Conservation (phyloP, 2,888 invertebrate genomes). For the Hypomecis punctinalis region DNA sequence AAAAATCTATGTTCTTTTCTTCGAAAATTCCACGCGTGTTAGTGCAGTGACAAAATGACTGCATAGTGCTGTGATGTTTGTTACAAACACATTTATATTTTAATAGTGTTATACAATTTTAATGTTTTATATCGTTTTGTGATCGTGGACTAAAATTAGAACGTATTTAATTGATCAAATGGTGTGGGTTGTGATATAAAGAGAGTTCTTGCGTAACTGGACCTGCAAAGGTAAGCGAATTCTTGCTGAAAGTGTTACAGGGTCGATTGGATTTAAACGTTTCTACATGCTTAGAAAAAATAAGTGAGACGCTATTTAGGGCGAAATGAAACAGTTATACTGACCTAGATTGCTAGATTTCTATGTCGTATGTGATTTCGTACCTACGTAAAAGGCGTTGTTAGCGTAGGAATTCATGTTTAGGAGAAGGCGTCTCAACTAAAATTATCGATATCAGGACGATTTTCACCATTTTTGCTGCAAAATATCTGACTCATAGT, state of each 20-base stretch:
- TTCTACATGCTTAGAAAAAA: neutral
- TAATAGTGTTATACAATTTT: slow-evolving; percentile 38
- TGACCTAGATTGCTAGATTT: too few relatives aligned
- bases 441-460: too few relatives aligned
- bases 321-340: too few relatives aligned
- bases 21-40: slow-evolving; percentile 20
- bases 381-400: too few relatives aligned
- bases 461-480: too few relatives aligned
- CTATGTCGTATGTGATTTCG: too few relatives aligned
- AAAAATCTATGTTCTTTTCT: neutral
- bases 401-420: too few relatives aligned
- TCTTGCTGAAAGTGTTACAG: neutral
- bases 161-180: slow-evolving; percentile 29
- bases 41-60: slow-evolving; percentile 56
- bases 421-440: too few relatives aligned
- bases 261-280: neutral
- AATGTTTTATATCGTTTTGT: slow-evolving; percentile 41
- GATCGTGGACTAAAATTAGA: slow-evolving; percentile 15
- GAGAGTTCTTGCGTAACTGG: slow-evolving; percentile 40
- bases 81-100: slow-evolving; percentile 31
- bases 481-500: too few relatives aligned
- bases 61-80: slow-evolving; percentile 58
- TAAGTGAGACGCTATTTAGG: too few relatives aligned
- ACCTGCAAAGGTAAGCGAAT: slow-evolving; percentile 36
- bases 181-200: slow-evolving; percentile 34